These are phyloP conservation scores for Charadrius vociferus DNA, from an alignment of 2,113 vertebrate genomes.

Conservation along the genomic window DNA sequence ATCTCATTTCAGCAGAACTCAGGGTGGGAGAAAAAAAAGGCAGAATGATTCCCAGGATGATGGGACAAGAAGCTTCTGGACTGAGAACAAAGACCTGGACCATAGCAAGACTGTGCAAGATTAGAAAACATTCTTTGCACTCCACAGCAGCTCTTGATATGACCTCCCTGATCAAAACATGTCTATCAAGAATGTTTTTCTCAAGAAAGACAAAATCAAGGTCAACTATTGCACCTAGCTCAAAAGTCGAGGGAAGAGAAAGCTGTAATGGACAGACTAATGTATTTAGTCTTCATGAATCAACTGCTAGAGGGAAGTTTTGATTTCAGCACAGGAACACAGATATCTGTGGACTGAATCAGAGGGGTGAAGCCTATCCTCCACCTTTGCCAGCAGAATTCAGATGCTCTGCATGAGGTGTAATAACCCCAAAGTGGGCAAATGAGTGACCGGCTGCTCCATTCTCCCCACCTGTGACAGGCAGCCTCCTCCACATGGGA, in stretches of 20 bases:
- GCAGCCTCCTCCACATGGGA: neutral
- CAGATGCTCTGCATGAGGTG: neutral
- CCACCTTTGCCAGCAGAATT: neutral
- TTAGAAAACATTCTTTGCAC: neutral
- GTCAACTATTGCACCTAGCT: neutral
- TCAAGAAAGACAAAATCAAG: neutral
- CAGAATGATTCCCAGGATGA: neutral
- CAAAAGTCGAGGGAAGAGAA: neutral
- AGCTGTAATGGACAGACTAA: neutral
- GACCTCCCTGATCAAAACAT: neutral
- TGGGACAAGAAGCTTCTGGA: neutral
- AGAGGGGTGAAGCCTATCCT: neutral
- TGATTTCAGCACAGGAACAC: neutral
- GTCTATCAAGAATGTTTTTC: neutral
- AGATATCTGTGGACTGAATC: neutral
- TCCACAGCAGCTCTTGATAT: neutral
- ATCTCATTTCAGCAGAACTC: neutral
- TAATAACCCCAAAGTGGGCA: neutral
- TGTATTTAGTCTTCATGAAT: neutral
- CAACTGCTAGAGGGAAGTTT: neutral
- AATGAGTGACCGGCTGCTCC: neutral
- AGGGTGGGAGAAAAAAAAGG: neutral
- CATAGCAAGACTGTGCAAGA: neutral
- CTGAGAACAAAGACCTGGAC: neutral
- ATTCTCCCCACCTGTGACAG: neutral